Evolutionary conservation across 2,113 vertebrate genomes (phyloP), one percentile per base, ranked within the genome.

Genomic region (Archilochus colubris): DNA sequence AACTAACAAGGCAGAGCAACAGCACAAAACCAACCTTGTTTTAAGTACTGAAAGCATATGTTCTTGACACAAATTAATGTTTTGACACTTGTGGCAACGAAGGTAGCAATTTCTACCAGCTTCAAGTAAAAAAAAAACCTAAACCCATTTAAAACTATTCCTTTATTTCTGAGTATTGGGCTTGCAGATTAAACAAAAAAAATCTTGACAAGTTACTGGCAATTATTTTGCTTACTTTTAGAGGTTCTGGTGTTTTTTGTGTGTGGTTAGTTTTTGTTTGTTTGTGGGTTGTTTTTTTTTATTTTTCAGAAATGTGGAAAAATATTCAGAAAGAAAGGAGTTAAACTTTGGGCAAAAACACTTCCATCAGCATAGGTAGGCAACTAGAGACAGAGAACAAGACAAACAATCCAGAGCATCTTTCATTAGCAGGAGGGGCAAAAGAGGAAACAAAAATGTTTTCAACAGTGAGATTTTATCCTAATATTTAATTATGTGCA

Each of bases 11-110:
- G 83, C 96, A 89, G 90, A 89, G 87, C 90, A 80, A 63, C 46
- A 86, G 86, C 96, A 96, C 95, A 97, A 97, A 96, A 95, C 4
- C 96, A 94, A 86, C 85, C 97, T 97, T 97, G 97, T 97, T 96
- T 97, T 96, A 96, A 97, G 95, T 76, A 86, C 93, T 63, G 67
- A 97, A 96, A 97, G 95, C 97, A 97, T 97, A 98, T 97, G 97
- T 96, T 97, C 91, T 73, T 91, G 97, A 95, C 95, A 97, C 66
- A 96, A 92, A 89, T 79, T 78, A 67, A 91, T 75, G 94, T 78
- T 90, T 93, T 90, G 96, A 94, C 93, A 86, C 92, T 96, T 88
- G 92, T 7, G 4, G 91, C 84, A 72, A 79, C 0, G 9, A 78
- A 90, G 68, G 70, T n/a, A 75, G 62, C 76, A 55, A 69, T 80